These are phyloP conservation scores for Puma concolor DNA, from an alignment of 2,113 vertebrate genomes.

Conservation along the genomic window DNA sequence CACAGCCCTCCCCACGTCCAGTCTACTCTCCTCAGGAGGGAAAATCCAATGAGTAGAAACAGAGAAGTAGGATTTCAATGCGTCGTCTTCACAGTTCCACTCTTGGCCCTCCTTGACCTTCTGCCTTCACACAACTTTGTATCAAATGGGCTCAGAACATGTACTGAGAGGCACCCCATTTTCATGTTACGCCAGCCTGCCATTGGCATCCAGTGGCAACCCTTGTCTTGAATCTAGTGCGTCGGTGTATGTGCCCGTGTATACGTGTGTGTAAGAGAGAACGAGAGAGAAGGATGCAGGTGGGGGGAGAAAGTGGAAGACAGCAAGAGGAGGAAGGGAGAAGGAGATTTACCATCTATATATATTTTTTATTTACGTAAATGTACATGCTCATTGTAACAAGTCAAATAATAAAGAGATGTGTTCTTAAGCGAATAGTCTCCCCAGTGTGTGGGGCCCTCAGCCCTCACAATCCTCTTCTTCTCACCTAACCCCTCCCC, in stretches of 20 bases:
- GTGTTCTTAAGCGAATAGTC: constrained; percentile 16
- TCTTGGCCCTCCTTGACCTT: background rate
- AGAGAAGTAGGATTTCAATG: background rate
- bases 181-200: fast-evolving
- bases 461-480: background rate
- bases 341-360: background rate
- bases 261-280: background rate
- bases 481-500: background rate
- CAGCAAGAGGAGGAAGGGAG: background rate
- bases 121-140: background rate
- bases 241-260: too few relatives aligned
- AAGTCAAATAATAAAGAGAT: constrained; percentile 14
- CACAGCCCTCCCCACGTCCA: background rate
- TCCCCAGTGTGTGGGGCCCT: background rate
- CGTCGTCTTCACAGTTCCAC: background rate
- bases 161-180: background rate
- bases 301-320: background rate
- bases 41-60: background rate
- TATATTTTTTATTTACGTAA: constrained; percentile 39
- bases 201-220: background rate
- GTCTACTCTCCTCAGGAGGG: background rate
- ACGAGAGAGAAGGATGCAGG: too few relatives aligned
- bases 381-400: background rate
- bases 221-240: background rate
- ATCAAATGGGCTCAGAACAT: background rate